Evolutionary conservation across 37 sponge, comb jelly and placozoan species (phyloP).

Genomic region (Spongia lamella): DNA sequence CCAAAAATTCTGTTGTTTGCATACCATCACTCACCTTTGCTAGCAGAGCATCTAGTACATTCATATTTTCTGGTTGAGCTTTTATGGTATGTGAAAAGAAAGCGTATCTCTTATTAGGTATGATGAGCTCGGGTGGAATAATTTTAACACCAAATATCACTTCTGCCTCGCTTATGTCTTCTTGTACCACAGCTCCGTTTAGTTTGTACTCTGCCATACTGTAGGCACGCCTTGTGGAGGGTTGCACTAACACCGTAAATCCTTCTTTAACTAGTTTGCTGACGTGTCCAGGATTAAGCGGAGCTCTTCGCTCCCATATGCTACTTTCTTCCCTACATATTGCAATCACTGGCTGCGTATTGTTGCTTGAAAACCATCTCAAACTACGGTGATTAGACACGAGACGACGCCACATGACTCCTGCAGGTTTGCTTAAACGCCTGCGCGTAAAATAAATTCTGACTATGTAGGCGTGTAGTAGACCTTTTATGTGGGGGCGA

Average conservation of each 20-base stretch:
- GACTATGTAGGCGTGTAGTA: too few relatives aligned
- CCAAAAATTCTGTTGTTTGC: too few relatives aligned
- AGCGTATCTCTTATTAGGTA: conserved; percentile 83
- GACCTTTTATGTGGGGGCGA: too few relatives aligned
- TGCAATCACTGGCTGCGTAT: conserved; percentile 46
- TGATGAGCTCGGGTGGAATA: conserved; percentile 56
- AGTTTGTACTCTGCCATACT: conserved; percentile 82
- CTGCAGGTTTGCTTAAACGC: too few relatives aligned
- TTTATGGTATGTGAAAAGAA: conserved; percentile 99
- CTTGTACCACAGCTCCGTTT: conserved; percentile 85
- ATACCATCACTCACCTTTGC: conserved; percentile 60
- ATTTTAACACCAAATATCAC: conserved; percentile 85
- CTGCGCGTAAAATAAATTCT: too few relatives aligned
- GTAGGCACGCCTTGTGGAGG: conserved; percentile 88
- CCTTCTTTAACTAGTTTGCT: conserved; percentile 68
- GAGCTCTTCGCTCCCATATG: conserved; percentile 98
- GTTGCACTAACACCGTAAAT: conserved; percentile 88
- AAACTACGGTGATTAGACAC: not conserved
- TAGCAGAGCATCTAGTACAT: conserved; percentile 81
- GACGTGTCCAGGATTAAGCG: conserved; percentile 91
- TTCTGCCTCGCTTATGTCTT: conserved; percentile 83
- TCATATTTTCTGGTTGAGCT: conserved; percentile 93
- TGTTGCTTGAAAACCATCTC: not conserved
- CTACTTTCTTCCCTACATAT: conserved; percentile 89
- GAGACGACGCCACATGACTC: not conserved